Percentiles rank a stretch among this genome's conserved stretches.
Evolutionary conservation across 2,113 vertebrate genomes (phyloP).

Genomic region (Phainopepla nitens): DNA sequence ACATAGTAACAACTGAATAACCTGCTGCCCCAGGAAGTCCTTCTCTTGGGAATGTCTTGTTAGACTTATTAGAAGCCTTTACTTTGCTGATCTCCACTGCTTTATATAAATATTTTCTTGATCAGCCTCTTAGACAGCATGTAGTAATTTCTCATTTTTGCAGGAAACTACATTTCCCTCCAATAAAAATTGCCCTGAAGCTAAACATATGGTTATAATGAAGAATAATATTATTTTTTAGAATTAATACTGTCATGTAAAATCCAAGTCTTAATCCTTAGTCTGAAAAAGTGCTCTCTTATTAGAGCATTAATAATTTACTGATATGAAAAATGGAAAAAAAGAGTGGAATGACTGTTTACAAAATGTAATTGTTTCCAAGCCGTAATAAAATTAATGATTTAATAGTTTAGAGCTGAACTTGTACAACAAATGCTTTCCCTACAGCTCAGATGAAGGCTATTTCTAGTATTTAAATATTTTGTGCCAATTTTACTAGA

Average conservation of each 20-base stretch:
- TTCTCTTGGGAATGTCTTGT: background rate
- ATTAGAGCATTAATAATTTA: conserved; percentile 18
- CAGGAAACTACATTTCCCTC: conserved; percentile 45
- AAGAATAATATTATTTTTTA: conserved; percentile 29
- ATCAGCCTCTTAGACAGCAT: background rate
- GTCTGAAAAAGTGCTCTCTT: background rate
- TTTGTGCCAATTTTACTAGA: background rate
- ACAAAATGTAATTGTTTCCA: background rate
- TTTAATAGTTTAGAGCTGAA: background rate
- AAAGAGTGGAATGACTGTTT: background rate
- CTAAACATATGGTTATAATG: conserved; percentile 45
- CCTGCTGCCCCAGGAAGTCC: background rate
- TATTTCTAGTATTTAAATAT: background rate
- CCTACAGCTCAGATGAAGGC: background rate
- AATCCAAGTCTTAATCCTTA: conserved; percentile 26
- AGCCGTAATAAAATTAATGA: conserved; percentile 4
- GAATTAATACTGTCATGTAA: conserved; percentile 40
- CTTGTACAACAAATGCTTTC: background rate
- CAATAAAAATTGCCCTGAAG: conserved; percentile 39
- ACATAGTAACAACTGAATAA: background rate
- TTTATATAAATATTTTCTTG: conserved; percentile 39
- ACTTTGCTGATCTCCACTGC: background rate
- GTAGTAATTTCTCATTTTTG: conserved; percentile 36
- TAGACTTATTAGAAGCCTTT: background rate
- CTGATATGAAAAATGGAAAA: background rate